phyloP scores from a whole-genome alignment of 2,888 invertebrate genomes.

The Serripes groenlandicus region DNA sequence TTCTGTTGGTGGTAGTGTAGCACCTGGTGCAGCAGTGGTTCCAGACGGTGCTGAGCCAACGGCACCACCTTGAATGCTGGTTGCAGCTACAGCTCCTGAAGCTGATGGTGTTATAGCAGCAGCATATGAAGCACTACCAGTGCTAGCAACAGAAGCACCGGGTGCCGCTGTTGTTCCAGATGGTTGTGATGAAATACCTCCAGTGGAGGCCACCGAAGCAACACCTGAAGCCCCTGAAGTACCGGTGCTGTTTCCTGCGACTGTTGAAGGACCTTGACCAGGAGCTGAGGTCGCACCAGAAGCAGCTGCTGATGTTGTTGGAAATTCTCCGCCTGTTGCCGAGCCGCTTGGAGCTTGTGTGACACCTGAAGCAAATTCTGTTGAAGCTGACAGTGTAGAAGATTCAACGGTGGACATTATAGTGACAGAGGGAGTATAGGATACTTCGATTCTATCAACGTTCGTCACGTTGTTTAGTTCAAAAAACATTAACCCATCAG shows the following conservation, averaged over 20 bases:
- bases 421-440: neutral
- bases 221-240: neutral
- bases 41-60: too few species aligned
- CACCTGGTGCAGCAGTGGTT: neutral
- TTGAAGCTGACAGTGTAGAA: neutral
- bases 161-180: constrained; percentile 20
- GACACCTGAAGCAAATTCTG: neutral
- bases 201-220: neutral
- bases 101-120: neutral
- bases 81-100: neutral
- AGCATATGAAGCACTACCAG: neutral
- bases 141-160: neutral
- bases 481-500: constrained; percentile 1
- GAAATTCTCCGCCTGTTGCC: neutral
- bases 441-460: constrained; percentile 8
- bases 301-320: neutral
- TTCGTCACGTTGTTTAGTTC: constrained; percentile 10
- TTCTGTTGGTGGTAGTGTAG: neutral
- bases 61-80: too few species aligned
- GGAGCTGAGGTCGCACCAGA: neutral
- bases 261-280: neutral
- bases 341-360: neutral
- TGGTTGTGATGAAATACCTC: too few species aligned
- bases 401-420: neutral
- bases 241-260: neutral